Evolutionary conservation across 37 sponge, comb jelly and placozoan genomes (phyloP), one percentile per base, ranked within the genome.

Genomic region (Cliona cf. orientalis): DNA sequence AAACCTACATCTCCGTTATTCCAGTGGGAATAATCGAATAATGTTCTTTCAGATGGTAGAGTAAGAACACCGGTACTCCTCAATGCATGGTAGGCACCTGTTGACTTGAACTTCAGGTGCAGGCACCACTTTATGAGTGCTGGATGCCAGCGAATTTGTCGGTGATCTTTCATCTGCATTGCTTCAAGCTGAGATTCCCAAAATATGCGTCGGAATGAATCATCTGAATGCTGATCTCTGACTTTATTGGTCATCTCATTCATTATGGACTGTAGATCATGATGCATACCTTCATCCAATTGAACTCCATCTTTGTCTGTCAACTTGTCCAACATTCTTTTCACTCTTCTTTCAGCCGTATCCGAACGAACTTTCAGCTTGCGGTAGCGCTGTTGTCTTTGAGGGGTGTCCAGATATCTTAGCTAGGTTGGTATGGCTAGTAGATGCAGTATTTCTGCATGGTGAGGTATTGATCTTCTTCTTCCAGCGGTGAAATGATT

Each of bases 71-170:
- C 69, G 53, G 69, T 82, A 32, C 36, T 58, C 34, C 84, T 46
- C 42, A 84, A 43, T 75, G 76, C 84, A 65, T 84, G 55, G 49
- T 75, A 84, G n/a, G 68, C 66, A 66, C 71, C 40, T 25, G 71
- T 25, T 58, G 76, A 84, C 21, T 49, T 69, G 58, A 75, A 71
- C 56, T 84, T 84, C 53, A 84, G 25, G 45, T 69, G 71, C 32
- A 76, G 68, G 41, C 85, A 84, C 85, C 85, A 84, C 56, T 78
- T 79, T 32, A 79, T 72, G 29, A 86, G 43, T 53, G 78, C 81
- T 63, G 76, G 85, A 37, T 84, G 85, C 85, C 85, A 79, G 35
- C 75, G 83, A 58, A 80, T 28, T 35, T 87, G 67, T 73, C 75
- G 36, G 29, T n/a, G 22, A 46, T 87, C 69, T 66, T 73, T 87